These are phyloP conservation scores for Leptodactylus fuscus DNA, from an alignment of 2,113 vertebrate species.

Conservation along the genomic window DNA sequence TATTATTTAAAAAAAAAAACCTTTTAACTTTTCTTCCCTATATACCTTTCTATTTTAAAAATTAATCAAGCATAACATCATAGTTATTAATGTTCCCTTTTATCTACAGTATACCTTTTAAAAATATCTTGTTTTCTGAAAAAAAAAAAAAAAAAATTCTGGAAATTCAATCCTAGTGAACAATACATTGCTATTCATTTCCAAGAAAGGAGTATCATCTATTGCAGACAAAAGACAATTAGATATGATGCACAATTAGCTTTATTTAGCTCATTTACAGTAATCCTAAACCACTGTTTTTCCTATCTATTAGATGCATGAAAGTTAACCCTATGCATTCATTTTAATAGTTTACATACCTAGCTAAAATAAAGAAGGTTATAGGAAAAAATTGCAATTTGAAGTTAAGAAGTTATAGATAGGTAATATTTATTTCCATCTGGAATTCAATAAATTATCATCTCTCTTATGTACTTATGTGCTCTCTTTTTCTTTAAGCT, in stretches of 20 bases:
- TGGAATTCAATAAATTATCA: too few species aligned
- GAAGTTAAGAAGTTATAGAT: too few species aligned
- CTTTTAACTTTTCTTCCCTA: too few species aligned
- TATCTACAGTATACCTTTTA: not conserved
- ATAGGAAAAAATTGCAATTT: not conserved
- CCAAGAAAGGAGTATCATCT: constrained; percentile 48
- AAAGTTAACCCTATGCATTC: not conserved
- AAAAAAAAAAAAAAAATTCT: constrained; percentile 8
- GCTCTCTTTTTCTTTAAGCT: too few species aligned
- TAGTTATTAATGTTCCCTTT: not conserved
- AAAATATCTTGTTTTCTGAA: constrained; percentile 23
- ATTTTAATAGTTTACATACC: not conserved
- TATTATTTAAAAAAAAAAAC: too few species aligned
- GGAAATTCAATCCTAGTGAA: constrained; percentile 32
- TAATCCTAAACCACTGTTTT: constrained; percentile 21
- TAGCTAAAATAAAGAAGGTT: not conserved
- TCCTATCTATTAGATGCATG: not conserved
- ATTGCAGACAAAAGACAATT: constrained; percentile 51
- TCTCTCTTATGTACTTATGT: too few species aligned
- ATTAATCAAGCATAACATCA: not conserved
- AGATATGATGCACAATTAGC: constrained; percentile 51
- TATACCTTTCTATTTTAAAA: not conserved
- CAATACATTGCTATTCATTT: constrained; percentile 43
- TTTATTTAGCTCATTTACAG: constrained; percentile 56
- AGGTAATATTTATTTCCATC: too few species aligned